Evolutionary conservation across 2,113 vertebrate genomes (phyloP), one percentile per base, ranked within the genome.

Genomic region (Taurulus bubalis): DNA sequence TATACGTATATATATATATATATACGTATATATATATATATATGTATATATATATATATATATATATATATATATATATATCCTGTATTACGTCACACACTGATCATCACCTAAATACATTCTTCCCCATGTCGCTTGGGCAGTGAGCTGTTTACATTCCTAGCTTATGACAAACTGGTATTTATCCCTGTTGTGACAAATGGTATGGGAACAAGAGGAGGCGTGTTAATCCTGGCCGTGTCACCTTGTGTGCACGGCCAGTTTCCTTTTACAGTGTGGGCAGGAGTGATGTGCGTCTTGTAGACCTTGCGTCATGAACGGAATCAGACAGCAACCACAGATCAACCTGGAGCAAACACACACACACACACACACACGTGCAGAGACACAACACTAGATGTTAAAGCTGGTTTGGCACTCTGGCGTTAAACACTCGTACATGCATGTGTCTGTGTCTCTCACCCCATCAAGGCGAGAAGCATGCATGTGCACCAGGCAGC

Each of bases 251-350:
- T 80, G 55, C 26, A 42, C 15, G 15, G 87, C 34, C 10, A 92
- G 24, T 1, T 58, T 9, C 1, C 58, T 75, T 47, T 38, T n/a
- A 63, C 92, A 93, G 1, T 16, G n/a, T 3, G 91, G 90, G 76
- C 93, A 93, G 73, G 53, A 85, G 75, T 93, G 92, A 78, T 91
- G 75, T 3, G 36, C 81, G 2, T 93, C 84, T 15, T 91, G 90
- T 3, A 87, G 36, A 9, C 73, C 22, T 2, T 1, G 26, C 0
- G 72, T 1, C 58, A 75, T 26, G 6, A 93, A 71, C 0, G 93
- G 91, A 28, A 93, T 91, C 59, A 94, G 70, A 77, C 92, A 93
- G 90, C 77, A 87, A 10, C 93, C 93, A 10, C 90, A 94, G 53
- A 93, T 0, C 12, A 90, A 55, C 78, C 92, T 94, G 83, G 28